Percentiles rank a stretch among this genome's conserved stretches.
These are phyloP conservation scores for Symphodus melops DNA, from an alignment of 2,113 vertebrate genomes.

Conservation along the genomic window DNA sequence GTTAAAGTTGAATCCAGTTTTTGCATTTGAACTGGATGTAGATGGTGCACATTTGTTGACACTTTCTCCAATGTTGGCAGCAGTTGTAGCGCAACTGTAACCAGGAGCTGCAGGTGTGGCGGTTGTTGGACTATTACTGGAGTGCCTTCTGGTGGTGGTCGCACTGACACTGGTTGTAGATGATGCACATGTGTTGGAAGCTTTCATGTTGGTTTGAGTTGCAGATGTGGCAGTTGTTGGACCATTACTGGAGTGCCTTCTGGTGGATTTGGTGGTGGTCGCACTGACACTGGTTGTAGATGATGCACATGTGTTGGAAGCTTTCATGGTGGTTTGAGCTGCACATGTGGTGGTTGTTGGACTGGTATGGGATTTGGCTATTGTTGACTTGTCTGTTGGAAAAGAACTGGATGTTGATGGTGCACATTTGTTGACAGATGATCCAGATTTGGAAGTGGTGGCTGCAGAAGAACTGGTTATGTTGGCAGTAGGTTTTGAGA, in stretches of 20 bases:
- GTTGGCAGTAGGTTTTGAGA: neutral
- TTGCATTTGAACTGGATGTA: neutral
- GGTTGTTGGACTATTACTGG: neutral
- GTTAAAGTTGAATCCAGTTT: neutral
- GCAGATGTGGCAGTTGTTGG: too few relatives aligned
- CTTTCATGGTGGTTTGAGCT: too few relatives aligned
- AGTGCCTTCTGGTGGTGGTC: too few relatives aligned
- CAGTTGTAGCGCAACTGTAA: neutral
- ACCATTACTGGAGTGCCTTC: too few relatives aligned
- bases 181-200: too few relatives aligned
- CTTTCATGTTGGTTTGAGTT: too few relatives aligned
- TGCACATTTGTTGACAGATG: neutral
- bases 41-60: neutral
- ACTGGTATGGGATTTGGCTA: neutral
- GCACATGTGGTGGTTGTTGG: neutral
- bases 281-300: too few relatives aligned
- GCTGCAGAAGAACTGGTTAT: neutral
- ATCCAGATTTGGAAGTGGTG: neutral
- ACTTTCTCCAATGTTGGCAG: too few relatives aligned
- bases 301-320: too few relatives aligned
- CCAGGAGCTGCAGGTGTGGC: neutral
- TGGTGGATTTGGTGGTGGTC: too few relatives aligned
- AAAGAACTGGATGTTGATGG: neutral
- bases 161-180: too few relatives aligned
- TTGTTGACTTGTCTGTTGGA: too few relatives aligned